phyloP scores from a whole-genome alignment of 2,797 vertebrate genomes.

The Scleropages formosus region DNA sequence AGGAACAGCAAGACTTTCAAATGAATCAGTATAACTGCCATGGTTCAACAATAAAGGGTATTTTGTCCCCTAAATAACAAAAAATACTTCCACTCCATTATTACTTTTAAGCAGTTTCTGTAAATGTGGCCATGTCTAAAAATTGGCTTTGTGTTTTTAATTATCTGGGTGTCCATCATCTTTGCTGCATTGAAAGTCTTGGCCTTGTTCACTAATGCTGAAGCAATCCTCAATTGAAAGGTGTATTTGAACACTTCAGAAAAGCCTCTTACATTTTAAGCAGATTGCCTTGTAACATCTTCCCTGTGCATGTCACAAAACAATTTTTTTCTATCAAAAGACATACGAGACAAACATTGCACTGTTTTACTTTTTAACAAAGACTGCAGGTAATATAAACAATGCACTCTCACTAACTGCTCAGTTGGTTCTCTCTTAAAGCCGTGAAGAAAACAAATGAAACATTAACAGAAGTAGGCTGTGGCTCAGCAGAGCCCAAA shows the following conservation, averaged over 20 bases:
- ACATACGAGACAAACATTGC: background rate
- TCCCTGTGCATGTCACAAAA: background rate
- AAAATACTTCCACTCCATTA: background rate
- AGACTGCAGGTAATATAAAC: background rate
- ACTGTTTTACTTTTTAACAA: background rate
- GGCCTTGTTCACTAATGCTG: background rate
- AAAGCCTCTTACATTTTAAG: background rate
- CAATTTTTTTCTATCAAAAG: background rate
- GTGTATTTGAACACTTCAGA: background rate
- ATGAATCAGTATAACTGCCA: constrained; percentile 40
- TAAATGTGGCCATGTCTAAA: background rate
- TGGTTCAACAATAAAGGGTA: constrained; percentile 38
- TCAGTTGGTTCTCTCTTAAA: background rate
- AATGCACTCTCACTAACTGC: background rate
- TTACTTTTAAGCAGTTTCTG: background rate
- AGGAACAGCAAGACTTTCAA: constrained; percentile 31
- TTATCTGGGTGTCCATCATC: background rate
- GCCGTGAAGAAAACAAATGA: background rate
- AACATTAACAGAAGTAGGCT: background rate
- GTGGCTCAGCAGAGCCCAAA: background rate
- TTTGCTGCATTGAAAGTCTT: background rate
- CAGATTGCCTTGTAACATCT: background rate
- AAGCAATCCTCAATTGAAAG: background rate
- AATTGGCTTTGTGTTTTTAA: background rate
- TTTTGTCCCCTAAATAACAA: constrained; percentile 18